Conservation (phyloP, 2,797 vertebrate species). For the Melopsittacus undulatus region DNA sequence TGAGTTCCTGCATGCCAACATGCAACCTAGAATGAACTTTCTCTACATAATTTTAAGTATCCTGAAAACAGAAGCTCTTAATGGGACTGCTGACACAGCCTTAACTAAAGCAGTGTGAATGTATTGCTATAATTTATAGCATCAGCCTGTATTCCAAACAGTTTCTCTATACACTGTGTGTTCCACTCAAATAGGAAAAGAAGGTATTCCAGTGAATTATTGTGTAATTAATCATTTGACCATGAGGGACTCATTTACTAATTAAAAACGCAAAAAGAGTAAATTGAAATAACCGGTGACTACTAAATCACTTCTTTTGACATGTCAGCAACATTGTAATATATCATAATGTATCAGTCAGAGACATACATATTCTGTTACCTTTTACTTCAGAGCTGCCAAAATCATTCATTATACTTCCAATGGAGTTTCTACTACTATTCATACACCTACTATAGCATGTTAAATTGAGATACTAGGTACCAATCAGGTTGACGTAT, state of each 20-base stretch:
- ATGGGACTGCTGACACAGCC: slow-evolving; percentile 55
- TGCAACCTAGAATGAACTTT: slow-evolving; percentile 30
- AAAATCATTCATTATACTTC: slow-evolving; percentile 54
- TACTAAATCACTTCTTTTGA: slow-evolving; percentile 86
- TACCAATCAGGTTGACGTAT: neutral
- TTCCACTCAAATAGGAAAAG: slow-evolving; percentile 55
- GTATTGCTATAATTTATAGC: slow-evolving; percentile 60
- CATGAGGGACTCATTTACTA: slow-evolving; percentile 92
- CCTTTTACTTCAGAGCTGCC: slow-evolving; percentile 60
- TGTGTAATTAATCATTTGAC: slow-evolving; percentile 88
- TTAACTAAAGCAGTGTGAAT: slow-evolving; percentile 37
- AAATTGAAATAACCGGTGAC: slow-evolving; percentile 88
- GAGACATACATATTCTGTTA: slow-evolving; percentile 59
- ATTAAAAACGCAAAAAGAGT: slow-evolving; percentile 91
- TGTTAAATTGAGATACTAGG: neutral
- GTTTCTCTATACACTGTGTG: slow-evolving; percentile 22
- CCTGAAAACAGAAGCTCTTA: slow-evolving; percentile 38
- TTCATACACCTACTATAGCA: neutral
- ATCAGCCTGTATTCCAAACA: slow-evolving; percentile 52
- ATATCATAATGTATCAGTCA: slow-evolving; percentile 77
- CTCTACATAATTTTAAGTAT: slow-evolving; percentile 53
- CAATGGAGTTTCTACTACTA: neutral
- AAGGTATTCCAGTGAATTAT: slow-evolving; percentile 77
- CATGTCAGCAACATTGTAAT: slow-evolving; percentile 72
- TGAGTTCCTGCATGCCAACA: neutral